These are phyloP conservation scores for Netelia inedita DNA, from an alignment of 2,888 invertebrate genomes.

Conservation along the genomic window DNA sequence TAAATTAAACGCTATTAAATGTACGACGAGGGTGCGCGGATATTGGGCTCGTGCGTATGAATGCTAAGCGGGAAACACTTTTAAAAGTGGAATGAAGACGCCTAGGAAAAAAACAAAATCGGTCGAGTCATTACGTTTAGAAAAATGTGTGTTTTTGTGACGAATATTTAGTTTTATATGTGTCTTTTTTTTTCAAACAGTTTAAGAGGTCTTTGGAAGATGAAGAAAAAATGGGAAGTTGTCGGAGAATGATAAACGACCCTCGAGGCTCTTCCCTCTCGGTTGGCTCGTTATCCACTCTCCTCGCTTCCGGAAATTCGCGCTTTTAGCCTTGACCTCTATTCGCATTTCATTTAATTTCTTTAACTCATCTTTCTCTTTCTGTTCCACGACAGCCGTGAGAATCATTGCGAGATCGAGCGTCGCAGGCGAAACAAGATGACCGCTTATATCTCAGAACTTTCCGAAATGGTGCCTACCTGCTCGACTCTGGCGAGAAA, in stretches of 20 bases:
- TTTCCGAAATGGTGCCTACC: constrained; percentile 99
- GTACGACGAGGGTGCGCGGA: constrained; percentile 75
- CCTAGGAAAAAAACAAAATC: constrained; percentile 32
- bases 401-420: constrained; percentile 99
- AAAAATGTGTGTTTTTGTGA: constrained; percentile 20
- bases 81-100: constrained; percentile 1
- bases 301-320: constrained; percentile 45
- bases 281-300: constrained; percentile 20
- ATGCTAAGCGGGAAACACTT: background rate
- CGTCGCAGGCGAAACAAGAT: constrained; percentile 99
- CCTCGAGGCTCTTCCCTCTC: background rate
- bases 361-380: constrained; percentile 34
- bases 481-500: constrained; percentile 99
- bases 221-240: background rate
- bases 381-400: constrained; percentile 89
- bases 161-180: background rate
- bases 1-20: constrained; percentile 81
- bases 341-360: constrained; percentile 57
- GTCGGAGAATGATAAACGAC: background rate
- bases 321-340: constrained; percentile 45
- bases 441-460: constrained; percentile 99
- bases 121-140: constrained; percentile 8
- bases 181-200: background rate
- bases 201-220: constrained; percentile 5
- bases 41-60: background rate